A percentile compares a stretch with the other conserved stretches of the same genome.
Conservation (phyloP, 2,113 vertebrate genomes). For the Cervus canadensis region DNA sequence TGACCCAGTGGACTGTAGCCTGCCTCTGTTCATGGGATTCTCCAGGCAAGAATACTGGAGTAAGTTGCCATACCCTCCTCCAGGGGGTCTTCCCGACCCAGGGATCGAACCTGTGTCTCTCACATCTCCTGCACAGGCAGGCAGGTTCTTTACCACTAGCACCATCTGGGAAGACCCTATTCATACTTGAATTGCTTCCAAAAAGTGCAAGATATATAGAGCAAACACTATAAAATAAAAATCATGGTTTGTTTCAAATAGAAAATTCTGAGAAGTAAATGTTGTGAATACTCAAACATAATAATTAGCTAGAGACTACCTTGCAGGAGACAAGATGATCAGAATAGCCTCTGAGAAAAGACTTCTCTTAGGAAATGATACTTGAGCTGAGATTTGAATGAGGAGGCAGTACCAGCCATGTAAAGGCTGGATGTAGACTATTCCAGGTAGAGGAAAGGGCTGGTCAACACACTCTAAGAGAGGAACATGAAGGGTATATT, state of each 20-base stretch:
- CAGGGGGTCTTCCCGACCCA: not conserved
- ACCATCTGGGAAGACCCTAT: not conserved
- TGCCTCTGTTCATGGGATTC: not conserved
- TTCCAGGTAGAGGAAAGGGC: not conserved
- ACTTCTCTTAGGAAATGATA: not conserved
- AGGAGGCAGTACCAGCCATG: not conserved
- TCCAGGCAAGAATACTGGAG: not conserved
- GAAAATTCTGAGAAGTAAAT: not conserved
- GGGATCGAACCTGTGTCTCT: not conserved
- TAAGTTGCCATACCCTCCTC: not conserved
- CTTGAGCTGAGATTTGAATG: not conserved
- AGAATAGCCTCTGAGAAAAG: not conserved
- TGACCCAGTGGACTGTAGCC: not conserved
- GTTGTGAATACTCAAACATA: not conserved
- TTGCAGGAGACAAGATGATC: not conserved
- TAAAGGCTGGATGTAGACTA: not conserved
- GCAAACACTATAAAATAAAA: not conserved
- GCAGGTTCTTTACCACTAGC: not conserved
- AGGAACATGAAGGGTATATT: not conserved
- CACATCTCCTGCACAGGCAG: not conserved
- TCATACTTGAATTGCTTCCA: not conserved
- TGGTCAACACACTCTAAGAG: not conserved
- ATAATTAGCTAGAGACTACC: not conserved
- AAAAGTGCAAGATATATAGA: not conserved
- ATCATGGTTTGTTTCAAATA: not conserved